Evolutionary conservation across 2,113 vertebrate genomes (phyloP).

Genomic region (Corythaixoides concolor): DNA sequence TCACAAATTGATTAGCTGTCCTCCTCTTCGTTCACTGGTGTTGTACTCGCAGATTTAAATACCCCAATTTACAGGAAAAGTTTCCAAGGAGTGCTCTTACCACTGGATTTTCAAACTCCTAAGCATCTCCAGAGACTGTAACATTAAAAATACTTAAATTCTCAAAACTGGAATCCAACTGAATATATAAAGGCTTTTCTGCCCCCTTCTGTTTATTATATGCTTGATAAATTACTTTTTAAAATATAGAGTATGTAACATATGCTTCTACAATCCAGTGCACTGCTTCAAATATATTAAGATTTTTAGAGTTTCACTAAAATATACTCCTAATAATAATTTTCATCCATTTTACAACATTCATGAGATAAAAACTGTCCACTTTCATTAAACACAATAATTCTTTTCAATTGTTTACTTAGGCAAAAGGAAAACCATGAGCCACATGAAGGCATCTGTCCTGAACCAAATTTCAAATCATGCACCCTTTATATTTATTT

Average conservation of each 20-base stretch:
- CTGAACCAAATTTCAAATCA: neutral
- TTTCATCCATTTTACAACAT: neutral
- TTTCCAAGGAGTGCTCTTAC: neutral
- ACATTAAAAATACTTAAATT: neutral
- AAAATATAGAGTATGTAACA: neutral
- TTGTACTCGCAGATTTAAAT: neutral
- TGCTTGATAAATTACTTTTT: neutral
- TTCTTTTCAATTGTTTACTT: neutral
- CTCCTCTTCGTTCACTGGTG: neutral
- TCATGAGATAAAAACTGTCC: neutral
- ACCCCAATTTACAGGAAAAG: neutral
- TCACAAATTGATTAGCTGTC: neutral
- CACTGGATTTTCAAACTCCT: neutral
- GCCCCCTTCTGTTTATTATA: conserved; percentile 63
- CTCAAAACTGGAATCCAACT: neutral
- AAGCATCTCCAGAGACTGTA: neutral
- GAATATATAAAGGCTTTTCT: conserved; percentile 36
- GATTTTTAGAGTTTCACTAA: neutral
- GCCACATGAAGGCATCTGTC: neutral
- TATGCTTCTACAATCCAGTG: neutral
- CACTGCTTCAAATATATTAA: neutral
- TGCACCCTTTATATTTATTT: neutral
- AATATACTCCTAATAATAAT: neutral
- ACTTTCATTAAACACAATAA: neutral
- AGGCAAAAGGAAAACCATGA: neutral